Percentiles rank a stretch among this genome's conserved stretches.
These are phyloP conservation scores for Colius striatus DNA, from an alignment of 2,113 vertebrate species.

Conservation along the genomic window DNA sequence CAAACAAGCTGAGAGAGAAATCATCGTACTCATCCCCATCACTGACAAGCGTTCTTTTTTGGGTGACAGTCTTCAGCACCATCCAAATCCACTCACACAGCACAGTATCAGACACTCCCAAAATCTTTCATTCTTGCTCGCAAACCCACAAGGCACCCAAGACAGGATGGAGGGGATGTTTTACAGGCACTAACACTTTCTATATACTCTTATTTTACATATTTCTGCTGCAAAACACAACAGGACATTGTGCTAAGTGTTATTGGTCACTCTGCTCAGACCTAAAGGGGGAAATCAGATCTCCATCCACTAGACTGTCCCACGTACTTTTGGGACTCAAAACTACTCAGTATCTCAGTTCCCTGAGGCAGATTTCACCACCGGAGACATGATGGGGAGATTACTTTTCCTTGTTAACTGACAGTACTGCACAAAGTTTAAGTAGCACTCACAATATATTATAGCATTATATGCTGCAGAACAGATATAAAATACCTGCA, in stretches of 20 bases:
- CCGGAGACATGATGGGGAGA: not conserved
- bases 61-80: not conserved
- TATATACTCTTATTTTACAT: not conserved
- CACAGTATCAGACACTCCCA: not conserved
- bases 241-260: not conserved
- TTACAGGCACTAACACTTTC: not conserved
- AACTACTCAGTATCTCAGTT: not conserved
- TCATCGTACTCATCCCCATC: not conserved
- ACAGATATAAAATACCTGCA: constrained; percentile 81
- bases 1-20: not conserved
- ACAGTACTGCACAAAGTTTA: not conserved
- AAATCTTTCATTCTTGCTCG: not conserved
- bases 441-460: not conserved
- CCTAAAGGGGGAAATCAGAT: not conserved
- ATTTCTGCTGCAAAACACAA: not conserved
- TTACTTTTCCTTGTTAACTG: not conserved
- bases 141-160: not conserved
- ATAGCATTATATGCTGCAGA: not conserved
- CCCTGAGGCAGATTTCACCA: not conserved
- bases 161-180: not conserved
- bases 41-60: not conserved
- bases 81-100: not conserved
- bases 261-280: not conserved
- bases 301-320: not conserved
- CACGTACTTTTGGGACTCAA: not conserved